Conservation (phyloP, 2,797 vertebrate species). For the Lutjanus campechanus region DNA sequence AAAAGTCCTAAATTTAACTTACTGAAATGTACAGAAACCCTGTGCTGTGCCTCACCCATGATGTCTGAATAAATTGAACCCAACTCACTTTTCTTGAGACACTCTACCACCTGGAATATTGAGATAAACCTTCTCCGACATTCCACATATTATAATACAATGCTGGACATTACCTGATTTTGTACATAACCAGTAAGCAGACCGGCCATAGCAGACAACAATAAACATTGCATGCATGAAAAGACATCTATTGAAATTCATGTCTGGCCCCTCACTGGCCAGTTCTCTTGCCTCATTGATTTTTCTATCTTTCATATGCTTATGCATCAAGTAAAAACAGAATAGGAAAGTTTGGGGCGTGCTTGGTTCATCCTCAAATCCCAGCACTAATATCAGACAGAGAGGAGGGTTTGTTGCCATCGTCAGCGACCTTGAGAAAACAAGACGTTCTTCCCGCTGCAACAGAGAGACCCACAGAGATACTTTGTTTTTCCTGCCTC, state of each 20-base stretch:
- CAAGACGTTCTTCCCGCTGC: slow-evolving; percentile 63
- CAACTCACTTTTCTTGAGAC: slow-evolving; percentile 10
- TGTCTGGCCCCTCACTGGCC: slow-evolving; percentile 50
- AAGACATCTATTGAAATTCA: slow-evolving; percentile 70
- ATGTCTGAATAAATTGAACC: not conserved
- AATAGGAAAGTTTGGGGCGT: slow-evolving; percentile 67
- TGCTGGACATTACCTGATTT: slow-evolving; percentile 1
- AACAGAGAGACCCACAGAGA: slow-evolving; percentile 61
- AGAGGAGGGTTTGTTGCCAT: slow-evolving; percentile 69
- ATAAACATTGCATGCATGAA: slow-evolving; percentile 66
- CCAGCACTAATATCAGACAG: slow-evolving; percentile 65
- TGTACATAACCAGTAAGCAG: slow-evolving; percentile 35
- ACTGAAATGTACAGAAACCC: no score
- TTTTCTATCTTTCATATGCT: slow-evolving; percentile 78
- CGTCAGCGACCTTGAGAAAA: slow-evolving; percentile 78
- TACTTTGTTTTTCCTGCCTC: slow-evolving; percentile 68
- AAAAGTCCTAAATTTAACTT: no score
- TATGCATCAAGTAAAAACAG: slow-evolving; percentile 77
- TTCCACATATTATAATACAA: slow-evolving; percentile 21
- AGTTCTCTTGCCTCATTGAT: slow-evolving; percentile 76
- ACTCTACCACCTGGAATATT: not conserved
- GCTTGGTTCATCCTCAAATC: slow-evolving; percentile 69
- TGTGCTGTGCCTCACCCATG: not conserved
- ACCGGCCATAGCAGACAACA: slow-evolving; percentile 44
- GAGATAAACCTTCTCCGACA: not conserved